Evolutionary conservation across 2,888 invertebrate species (phyloP).

Genomic region (Philaethria dido): DNA sequence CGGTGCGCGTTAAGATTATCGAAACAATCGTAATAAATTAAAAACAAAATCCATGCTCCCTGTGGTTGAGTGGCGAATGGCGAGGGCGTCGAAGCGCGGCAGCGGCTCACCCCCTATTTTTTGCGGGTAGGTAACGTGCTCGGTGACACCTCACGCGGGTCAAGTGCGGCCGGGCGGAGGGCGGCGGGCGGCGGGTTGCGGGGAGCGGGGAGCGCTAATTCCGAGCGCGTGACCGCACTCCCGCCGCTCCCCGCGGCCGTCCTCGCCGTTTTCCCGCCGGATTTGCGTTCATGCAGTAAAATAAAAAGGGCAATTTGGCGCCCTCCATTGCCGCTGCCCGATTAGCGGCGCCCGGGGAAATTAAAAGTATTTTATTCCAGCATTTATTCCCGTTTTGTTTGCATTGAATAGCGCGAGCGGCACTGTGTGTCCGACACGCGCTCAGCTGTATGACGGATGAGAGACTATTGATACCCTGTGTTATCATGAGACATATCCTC

Average conservation of each 20-base stretch:
- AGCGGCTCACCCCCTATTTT: conserved; percentile 63
- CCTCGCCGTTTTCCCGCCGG: conserved; percentile 75
- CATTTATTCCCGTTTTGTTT: conserved; percentile 80
- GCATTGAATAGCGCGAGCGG: conserved; percentile 69
- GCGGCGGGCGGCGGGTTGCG: conserved; percentile 51
- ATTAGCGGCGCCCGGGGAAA: conserved; percentile 83
- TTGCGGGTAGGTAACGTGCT: conserved; percentile 77
- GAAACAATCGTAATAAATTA: conserved; percentile 69
- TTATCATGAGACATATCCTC: conserved; percentile 34
- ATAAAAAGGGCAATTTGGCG: conserved; percentile 82
- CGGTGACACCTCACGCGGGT: conserved; percentile 73
- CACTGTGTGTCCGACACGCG: conserved; percentile 52
- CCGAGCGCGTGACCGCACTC: conserved; percentile 74
- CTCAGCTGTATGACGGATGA: conserved; percentile 45
- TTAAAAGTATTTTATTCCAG: conserved; percentile 82
- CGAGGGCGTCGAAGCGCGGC: conserved; percentile 47
- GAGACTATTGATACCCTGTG: conserved; percentile 48
- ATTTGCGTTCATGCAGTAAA: conserved; percentile 81
- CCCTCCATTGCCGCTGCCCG: conserved; percentile 79
- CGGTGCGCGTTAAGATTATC: conserved; percentile 51
- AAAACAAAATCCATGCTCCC: conserved; percentile 70
- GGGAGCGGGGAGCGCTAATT: conserved; percentile 65
- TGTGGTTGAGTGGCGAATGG: conserved; percentile 45
- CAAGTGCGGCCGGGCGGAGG: conserved; percentile 46
- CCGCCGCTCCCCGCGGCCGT: conserved; percentile 48